phyloP scores from a whole-genome alignment of 2,797 vertebrate genomes.

The Acanthurus tractus region DNA sequence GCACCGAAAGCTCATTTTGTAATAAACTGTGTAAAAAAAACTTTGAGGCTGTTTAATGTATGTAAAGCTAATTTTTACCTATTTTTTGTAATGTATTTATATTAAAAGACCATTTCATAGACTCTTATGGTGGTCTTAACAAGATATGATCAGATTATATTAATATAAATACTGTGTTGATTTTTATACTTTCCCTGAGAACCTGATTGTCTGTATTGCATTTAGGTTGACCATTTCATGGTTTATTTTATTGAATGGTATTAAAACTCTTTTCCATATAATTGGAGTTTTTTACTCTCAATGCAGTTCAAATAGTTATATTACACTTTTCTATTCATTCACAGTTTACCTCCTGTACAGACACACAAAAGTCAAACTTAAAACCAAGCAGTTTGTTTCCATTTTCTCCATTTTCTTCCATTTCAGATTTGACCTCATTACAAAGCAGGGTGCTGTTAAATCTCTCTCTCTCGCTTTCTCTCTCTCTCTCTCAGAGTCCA shows the following conservation, averaged over 20 bases:
- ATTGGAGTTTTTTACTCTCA: slow-evolving; percentile 36
- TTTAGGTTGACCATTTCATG: slow-evolving; percentile 62
- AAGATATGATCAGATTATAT: slow-evolving; percentile 63
- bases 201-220: slow-evolving; percentile 72
- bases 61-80: slow-evolving; percentile 74
- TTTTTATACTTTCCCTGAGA: slow-evolving; percentile 76
- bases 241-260: slow-evolving; percentile 65
- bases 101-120: slow-evolving; percentile 65
- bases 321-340: neutral
- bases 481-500: slow-evolving; percentile 9
- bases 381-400: neutral
- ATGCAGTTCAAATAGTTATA: neutral
- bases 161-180: slow-evolving; percentile 58
- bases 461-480: slow-evolving; percentile 40
- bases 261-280: slow-evolving; percentile 72
- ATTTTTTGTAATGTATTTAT: slow-evolving; percentile 82
- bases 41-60: slow-evolving; percentile 55
- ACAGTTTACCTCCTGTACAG: neutral
- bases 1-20: slow-evolving; percentile 71
- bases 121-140: slow-evolving; percentile 51
- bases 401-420: slow-evolving; percentile 33
- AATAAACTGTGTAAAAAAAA: slow-evolving; percentile 56
- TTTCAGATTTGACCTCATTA: slow-evolving; percentile 71
- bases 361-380: slow-evolving; percentile 1
- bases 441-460: slow-evolving; percentile 60